Evolutionary conservation across 2,888 invertebrate genomes (phyloP), one percentile per base, ranked within the genome.

Genomic region (Vanessa cardui): DNA sequence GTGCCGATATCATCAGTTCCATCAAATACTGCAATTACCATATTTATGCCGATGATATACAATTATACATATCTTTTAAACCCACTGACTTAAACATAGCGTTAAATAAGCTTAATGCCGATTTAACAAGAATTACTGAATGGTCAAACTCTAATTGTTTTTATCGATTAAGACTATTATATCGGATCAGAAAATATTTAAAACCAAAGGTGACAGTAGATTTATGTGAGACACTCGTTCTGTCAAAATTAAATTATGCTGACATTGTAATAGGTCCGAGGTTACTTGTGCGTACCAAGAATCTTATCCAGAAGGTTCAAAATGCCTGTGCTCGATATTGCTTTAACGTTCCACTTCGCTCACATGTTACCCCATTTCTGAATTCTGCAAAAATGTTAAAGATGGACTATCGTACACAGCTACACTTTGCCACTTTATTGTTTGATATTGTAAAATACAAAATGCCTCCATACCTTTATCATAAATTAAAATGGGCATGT

Each of bases 141-240:
- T 45, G 45, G 45, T 45, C 26, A 26, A 26, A 26, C 4, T 26
- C 26, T 15, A 60, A 46, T 26, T 65, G 60, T 44, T 65, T 65
- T 45, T 65, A 65, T 49, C 26, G 54, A 45, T 52, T 65, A 45
- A 65, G 54, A 21, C 26, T 65, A 26, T 44, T 65, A 12, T 60
- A 65, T 47, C 39, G 54, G 49, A 54, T 65, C 2, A 44, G 65
- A 20, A 44, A 60, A 39, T 60, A 39, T 8, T 12, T 62, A 18
- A 31, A 18, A 33, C 9, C 9, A 12, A 39, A 50, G 18, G 46
- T 46, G 46, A 46, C 1, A 46, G 46, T 46, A 46, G 46, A 46
- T 46, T n/a, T 61, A 39, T 62, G 52, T 50, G 62, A 62, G 15
- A 7, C 62, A 16, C 26, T 54, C 3, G 45, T 54, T 44, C 46